These are phyloP conservation scores for Dendroctonus valens DNA, from an alignment of 1,140 invertebrate genomes.

Conservation along the genomic window DNA sequence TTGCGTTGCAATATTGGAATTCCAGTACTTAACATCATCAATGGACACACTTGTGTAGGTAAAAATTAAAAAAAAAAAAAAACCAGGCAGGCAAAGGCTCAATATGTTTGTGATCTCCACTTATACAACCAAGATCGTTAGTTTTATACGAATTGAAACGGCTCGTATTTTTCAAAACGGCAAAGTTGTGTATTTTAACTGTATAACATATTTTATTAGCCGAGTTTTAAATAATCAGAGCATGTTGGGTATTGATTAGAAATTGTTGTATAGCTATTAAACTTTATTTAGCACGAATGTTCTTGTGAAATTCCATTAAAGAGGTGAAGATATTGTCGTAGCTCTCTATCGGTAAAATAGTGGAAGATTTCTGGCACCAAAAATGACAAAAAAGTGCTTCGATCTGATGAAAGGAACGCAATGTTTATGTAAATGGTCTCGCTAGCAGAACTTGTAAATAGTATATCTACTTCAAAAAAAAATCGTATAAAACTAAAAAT, in stretches of 20 bases:
- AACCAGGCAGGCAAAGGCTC: neutral
- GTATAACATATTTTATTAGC: constrained; percentile 19
- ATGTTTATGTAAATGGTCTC: constrained; percentile 46
- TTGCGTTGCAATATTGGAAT: neutral
- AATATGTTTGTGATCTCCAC: constrained; percentile 3
- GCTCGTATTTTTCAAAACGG: too few relatives aligned
- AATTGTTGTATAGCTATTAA: constrained; percentile 9
- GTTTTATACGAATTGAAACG: too few relatives aligned
- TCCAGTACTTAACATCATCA: neutral
- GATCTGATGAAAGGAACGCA: constrained; percentile 6
- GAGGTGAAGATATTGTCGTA: constrained; percentile 15
- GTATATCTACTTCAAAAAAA: constrained; percentile 42
- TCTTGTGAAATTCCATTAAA: neutral
- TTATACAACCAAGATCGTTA: neutral
- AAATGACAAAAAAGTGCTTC: constrained; percentile 15
- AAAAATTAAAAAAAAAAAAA: constrained; percentile 4
- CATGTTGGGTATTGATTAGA: constrained; percentile 18
- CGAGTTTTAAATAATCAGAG: constrained; percentile 19
- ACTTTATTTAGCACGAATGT: neutral
- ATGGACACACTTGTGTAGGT: neutral
- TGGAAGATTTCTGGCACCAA: constrained; percentile 6
- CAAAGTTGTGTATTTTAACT: constrained; percentile 7
- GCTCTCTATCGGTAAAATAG: constrained; percentile 18
- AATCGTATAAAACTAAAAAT: constrained; percentile 46
- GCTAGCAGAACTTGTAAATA: constrained; percentile 50